Conservation (phyloP, 2,797 vertebrate species). For the Karalla daura region DNA sequence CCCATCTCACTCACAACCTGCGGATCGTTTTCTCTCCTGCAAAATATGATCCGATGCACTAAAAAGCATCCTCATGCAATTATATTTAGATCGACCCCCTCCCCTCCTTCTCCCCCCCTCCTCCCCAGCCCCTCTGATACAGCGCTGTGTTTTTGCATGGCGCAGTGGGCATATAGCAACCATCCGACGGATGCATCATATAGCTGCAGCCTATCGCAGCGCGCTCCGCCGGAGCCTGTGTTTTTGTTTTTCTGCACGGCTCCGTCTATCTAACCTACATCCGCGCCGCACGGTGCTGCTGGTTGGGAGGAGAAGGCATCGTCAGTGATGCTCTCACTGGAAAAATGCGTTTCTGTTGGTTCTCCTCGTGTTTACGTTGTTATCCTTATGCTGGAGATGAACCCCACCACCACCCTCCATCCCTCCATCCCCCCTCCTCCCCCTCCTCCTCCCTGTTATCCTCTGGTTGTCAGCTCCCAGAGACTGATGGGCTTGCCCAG, state of each 20-base stretch:
- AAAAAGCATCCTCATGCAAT: not conserved
- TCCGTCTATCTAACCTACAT: slow-evolving; percentile 85
- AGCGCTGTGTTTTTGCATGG: slow-evolving; percentile 72
- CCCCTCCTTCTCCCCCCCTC: slow-evolving; percentile 21
- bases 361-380: slow-evolving; percentile 79
- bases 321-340: slow-evolving; percentile 63
- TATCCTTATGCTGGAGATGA: slow-evolving; percentile 60
- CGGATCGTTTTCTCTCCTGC: slow-evolving; percentile 8
- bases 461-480: slow-evolving; percentile 27
- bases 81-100: not conserved
- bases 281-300: slow-evolving; percentile 66
- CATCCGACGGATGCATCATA: slow-evolving; percentile 79
- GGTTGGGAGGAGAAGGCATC: slow-evolving; percentile 72
- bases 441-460: slow-evolving; percentile 23
- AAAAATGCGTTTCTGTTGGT: slow-evolving; percentile 67
- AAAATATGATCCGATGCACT: slow-evolving; percentile 23
- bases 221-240: slow-evolving; percentile 77
- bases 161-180: slow-evolving; percentile 83
- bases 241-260: slow-evolving; percentile 84
- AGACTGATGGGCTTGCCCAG: slow-evolving; percentile 65
- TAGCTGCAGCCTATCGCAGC: slow-evolving; percentile 76
- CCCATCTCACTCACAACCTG: slow-evolving; percentile 30
- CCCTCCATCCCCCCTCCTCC: no score
- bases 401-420: slow-evolving; percentile 33
- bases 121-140: slow-evolving; percentile 37